A percentile compares a stretch with the other conserved stretches of the same genome.
These are phyloP conservation scores for Slavum lentiscoides DNA, from an alignment of 2,888 invertebrate genomes.

Conservation along the genomic window DNA sequence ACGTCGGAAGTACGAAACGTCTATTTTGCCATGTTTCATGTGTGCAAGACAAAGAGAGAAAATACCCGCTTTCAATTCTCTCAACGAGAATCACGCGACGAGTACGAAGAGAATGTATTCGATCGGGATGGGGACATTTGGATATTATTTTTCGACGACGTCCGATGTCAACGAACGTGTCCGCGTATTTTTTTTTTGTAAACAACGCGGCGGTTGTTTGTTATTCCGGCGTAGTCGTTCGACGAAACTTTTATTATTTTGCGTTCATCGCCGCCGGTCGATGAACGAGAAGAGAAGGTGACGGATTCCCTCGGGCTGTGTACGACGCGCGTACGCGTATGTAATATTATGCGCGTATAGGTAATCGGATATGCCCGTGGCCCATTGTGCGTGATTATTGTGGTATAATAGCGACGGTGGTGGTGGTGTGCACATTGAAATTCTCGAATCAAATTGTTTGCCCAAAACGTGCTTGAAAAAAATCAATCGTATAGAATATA, in stretches of 20 bases:
- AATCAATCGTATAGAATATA: conserved; percentile 1
- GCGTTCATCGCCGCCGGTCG: background rate
- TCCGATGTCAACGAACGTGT: conserved; percentile 34
- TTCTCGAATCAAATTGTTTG: conserved; percentile 14
- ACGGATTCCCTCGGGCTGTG: background rate
- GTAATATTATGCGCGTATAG: background rate
- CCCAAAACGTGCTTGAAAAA: conserved; percentile 23
- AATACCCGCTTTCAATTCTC: no score
- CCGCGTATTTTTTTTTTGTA: background rate
- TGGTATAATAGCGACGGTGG: background rate
- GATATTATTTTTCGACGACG: conserved; percentile 8
- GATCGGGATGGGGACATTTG: background rate
- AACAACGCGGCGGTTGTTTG: background rate
- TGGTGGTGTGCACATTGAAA: conserved; percentile 3
- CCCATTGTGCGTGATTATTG: background rate
- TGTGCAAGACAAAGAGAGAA: no score
- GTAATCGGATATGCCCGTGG: conserved; percentile 32
- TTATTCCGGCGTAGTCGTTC: conserved; percentile 26
- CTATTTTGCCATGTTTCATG: no score
- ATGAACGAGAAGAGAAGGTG: conserved; percentile 1
- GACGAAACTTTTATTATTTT: conserved; percentile 5
- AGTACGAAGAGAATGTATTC: conserved; percentile 10
- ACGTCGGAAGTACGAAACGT: no score
- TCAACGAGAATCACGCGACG: no score
- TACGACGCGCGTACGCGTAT: background rate